Evolutionary conservation across 2,888 invertebrate genomes (phyloP).

Genomic region (Drosophila anomelani): DNA sequence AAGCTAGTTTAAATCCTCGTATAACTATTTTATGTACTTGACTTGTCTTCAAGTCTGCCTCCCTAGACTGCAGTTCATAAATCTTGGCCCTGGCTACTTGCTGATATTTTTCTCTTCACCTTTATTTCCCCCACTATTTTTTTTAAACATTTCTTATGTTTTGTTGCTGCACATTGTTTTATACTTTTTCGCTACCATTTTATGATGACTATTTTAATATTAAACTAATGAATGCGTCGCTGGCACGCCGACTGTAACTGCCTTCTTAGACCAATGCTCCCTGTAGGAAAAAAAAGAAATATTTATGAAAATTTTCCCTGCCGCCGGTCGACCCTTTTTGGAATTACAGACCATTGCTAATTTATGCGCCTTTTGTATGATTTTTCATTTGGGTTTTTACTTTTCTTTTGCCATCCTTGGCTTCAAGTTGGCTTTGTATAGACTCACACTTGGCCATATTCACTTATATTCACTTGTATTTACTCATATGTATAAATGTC

Average conservation of each 20-base stretch:
- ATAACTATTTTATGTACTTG: neutral
- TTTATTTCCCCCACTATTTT: neutral
- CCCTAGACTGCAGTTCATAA: conserved; percentile 72
- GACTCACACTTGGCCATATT: conserved; percentile 31
- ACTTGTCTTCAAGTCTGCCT: conserved; percentile 1
- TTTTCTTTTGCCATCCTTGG: conserved; percentile 36
- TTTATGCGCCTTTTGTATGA: conserved; percentile 78
- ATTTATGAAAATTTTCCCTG: conserved; percentile 61
- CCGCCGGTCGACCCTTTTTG: conserved; percentile 65
- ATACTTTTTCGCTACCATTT: conserved; percentile 73
- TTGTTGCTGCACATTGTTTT: conserved; percentile 62
- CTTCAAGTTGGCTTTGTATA: conserved; percentile 24
- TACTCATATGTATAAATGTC: conserved; percentile 16
- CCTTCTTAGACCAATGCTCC: conserved; percentile 32
- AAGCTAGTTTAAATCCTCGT: neutral
- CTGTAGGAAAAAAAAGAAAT: conserved; percentile 36
- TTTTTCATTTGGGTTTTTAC: conserved; percentile 55
- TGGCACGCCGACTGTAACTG: conserved; percentile 64
- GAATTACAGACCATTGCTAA: conserved; percentile 81
- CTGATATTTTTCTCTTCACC: conserved; percentile 38
- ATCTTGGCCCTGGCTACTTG: conserved; percentile 69
- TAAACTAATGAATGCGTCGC: conserved; percentile 78
- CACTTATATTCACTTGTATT: conserved; percentile 32
- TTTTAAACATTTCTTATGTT: neutral
- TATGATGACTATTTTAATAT: conserved; percentile 79